Conservation (phyloP, 2,113 vertebrate genomes). For the Chlorocebus sabaeus region DNA sequence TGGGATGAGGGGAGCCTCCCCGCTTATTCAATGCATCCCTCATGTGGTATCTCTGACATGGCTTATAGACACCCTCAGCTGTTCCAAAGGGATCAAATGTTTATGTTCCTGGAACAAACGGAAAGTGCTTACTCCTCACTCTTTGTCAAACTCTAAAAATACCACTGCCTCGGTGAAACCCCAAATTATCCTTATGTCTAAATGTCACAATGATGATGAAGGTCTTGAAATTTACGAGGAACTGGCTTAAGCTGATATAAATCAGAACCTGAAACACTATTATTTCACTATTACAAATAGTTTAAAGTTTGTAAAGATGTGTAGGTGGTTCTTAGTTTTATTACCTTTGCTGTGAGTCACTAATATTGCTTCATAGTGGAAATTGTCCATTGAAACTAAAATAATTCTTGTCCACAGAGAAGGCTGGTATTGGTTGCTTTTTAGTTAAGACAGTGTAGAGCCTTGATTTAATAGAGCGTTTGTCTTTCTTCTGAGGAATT, state of each 20-base stretch:
- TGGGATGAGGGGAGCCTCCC: not conserved
- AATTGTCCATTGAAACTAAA: not conserved
- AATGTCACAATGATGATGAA: not conserved
- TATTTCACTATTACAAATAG: not conserved
- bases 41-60: too few species aligned
- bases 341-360: constrained; percentile 14
- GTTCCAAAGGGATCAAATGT: not conserved
- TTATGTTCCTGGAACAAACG: not conserved
- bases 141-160: not conserved
- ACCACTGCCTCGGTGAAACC: not conserved
- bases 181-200: not conserved
- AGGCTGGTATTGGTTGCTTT: not conserved
- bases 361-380: not conserved
- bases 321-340: constrained; percentile 26
- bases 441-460: not conserved
- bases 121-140: not conserved
- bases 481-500: not conserved
- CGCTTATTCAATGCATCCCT: not conserved
- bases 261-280: not conserved
- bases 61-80: not conserved
- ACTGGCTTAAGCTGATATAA: not conserved
- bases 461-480: not conserved
- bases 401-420: not conserved
- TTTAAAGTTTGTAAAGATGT: not conserved
- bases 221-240: not conserved